These are phyloP conservation scores for Pyxicephalus adspersus DNA, from an alignment of 2,113 vertebrate genomes.

Conservation along the genomic window DNA sequence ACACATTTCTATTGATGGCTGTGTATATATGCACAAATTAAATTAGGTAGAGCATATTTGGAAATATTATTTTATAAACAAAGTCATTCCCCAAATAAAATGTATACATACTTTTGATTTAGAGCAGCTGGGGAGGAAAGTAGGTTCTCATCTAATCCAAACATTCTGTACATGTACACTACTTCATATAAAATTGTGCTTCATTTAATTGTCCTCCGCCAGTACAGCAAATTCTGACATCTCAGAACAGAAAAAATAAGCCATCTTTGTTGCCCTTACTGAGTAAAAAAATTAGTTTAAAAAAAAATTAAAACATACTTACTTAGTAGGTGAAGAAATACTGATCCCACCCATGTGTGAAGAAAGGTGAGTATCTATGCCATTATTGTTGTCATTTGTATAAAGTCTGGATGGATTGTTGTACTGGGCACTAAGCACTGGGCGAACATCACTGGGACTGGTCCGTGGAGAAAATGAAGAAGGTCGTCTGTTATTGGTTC, in stretches of 20 bases:
- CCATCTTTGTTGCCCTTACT: no score
- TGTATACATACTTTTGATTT: constrained; percentile 28
- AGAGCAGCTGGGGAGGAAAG: background rate
- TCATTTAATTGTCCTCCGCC: background rate
- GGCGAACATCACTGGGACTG: constrained; percentile 72
- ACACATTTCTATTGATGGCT: background rate
- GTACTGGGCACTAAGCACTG: constrained; percentile 74
- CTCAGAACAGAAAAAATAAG: no score
- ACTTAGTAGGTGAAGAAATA: constrained; percentile 83
- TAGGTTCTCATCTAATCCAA: background rate
- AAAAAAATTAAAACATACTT: constrained; percentile 20
- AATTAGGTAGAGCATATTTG: constrained; percentile 23
- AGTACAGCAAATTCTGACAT: no score
- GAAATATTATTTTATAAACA: constrained; percentile 32
- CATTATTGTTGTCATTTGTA: constrained; percentile 65
- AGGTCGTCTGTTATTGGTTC: constrained; percentile 69
- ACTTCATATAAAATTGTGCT: background rate
- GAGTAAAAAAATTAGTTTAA: no score
- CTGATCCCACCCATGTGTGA: constrained; percentile 84
- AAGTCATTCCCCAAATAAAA: background rate
- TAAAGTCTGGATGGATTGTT: constrained; percentile 78
- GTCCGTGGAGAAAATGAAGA: constrained; percentile 65
- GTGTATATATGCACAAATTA: constrained; percentile 9
- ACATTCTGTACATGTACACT: background rate
- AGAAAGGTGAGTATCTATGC: constrained; percentile 71